Conservation (phyloP, 2,797 vertebrate species). For the Sardinella longiceps region DNA sequence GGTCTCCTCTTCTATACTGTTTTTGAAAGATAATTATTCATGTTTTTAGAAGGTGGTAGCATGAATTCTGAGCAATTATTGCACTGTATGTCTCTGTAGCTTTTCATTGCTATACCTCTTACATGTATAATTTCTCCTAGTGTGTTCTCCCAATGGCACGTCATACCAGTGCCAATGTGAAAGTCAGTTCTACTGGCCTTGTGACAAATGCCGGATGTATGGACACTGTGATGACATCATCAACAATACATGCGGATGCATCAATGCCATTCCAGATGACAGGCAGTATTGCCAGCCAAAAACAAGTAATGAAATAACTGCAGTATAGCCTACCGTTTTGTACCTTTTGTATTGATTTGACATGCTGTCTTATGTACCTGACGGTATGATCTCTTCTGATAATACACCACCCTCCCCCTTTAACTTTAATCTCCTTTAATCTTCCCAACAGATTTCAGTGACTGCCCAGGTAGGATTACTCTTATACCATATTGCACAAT, state of each 20-base stretch:
- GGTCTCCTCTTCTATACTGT: not conserved
- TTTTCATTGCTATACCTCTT: not conserved
- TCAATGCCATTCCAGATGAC: slow-evolving; percentile 60
- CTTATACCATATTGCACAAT: not conserved
- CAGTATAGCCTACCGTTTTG: too few relatives aligned
- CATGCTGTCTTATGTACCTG: too few relatives aligned
- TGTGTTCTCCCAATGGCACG: slow-evolving; percentile 39
- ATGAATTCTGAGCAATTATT: not conserved
- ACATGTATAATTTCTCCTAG: slow-evolving; percentile 18
- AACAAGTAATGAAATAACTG: slow-evolving; percentile 59
- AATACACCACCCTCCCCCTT: too few relatives aligned
- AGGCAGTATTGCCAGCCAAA: slow-evolving; percentile 72
- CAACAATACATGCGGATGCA: slow-evolving; percentile 64
- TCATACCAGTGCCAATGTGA: slow-evolving; percentile 51
- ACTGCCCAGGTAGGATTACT: too few relatives aligned
- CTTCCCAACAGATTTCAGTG: too few relatives aligned
- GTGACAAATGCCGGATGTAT: slow-evolving; percentile 51
- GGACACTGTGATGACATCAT: slow-evolving; percentile 52
- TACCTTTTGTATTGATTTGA: not conserved
- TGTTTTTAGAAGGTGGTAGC: too few relatives aligned
- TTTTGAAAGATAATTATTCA: not conserved
- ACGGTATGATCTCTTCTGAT: too few relatives aligned
- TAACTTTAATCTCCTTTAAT: too few relatives aligned
- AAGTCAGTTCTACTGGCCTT: slow-evolving; percentile 50
- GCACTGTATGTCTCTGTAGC: not conserved